phyloP scores from a whole-genome alignment of 2,113 vertebrate genomes.

The Sylvietta virens region DNA sequence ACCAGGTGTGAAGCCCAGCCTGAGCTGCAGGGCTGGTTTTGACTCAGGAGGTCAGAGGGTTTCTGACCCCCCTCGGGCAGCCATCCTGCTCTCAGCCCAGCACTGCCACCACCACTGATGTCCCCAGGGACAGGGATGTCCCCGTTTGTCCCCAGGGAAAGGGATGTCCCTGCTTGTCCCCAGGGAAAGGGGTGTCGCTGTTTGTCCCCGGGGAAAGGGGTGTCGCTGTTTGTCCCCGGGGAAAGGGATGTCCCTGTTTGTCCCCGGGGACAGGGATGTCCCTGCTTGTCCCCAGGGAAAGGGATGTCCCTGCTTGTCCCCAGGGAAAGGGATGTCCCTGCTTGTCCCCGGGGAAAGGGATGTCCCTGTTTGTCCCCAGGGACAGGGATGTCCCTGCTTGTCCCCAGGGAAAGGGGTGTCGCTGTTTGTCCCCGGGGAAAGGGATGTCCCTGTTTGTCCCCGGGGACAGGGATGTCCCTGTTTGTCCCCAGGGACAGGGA shows the following conservation, averaged over 20 bases:
- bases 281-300: background rate
- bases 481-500: constrained; percentile 7
- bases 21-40: background rate
- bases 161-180: constrained; percentile 28
- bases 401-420: constrained; percentile 10
- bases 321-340: constrained; percentile 27
- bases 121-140: too few species aligned
- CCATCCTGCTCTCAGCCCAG: background rate
- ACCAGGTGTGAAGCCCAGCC: background rate
- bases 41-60: background rate
- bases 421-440: constrained; percentile 11
- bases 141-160: constrained; percentile 11
- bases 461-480: constrained; percentile 29
- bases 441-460: constrained; percentile 28
- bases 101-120: constrained; percentile 14
- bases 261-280: constrained; percentile 19
- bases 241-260: constrained; percentile 41
- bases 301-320: constrained; percentile 28
- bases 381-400: constrained; percentile 41
- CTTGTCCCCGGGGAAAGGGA: constrained; percentile 9
- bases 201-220: constrained; percentile 8
- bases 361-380: background rate
- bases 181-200: constrained; percentile 31
- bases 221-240: background rate
- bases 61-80: background rate